Evolutionary conservation across 2,797 vertebrate species (phyloP).

Genomic region (Sebastes minor): DNA sequence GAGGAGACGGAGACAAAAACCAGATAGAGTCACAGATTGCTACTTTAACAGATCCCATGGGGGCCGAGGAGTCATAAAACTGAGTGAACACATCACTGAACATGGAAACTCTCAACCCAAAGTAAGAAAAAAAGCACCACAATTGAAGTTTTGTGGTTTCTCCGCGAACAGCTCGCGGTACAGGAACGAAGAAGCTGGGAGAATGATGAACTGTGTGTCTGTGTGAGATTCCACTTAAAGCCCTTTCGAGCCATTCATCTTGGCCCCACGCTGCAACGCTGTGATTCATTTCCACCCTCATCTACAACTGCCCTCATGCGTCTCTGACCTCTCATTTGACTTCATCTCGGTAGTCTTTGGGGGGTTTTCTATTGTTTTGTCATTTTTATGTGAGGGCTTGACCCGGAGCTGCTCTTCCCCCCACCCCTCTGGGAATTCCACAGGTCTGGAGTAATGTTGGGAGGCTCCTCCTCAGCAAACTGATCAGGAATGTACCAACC

Average conservation of each 20-base stretch:
- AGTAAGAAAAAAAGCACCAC: constrained; percentile 41
- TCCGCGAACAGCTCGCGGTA: constrained; percentile 6
- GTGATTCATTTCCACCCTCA: constrained; percentile 71
- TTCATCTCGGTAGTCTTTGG: constrained; percentile 56
- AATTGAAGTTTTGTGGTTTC: constrained; percentile 64
- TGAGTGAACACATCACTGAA: constrained; percentile 60
- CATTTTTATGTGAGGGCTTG: constrained; percentile 70
- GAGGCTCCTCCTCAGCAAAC: constrained; percentile 79
- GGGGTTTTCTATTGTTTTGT: constrained; percentile 50
- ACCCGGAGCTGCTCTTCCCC: constrained; percentile 70
- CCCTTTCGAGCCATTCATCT: constrained; percentile 52
- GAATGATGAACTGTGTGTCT: constrained; percentile 63
- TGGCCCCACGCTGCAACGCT: constrained; percentile 23
- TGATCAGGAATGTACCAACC: constrained; percentile 80
- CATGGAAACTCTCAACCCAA: constrained; percentile 66
- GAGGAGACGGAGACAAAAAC: constrained; percentile 58
- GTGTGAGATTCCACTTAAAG: constrained; percentile 53
- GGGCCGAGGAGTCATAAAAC: constrained; percentile 54
- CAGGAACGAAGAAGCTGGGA: constrained; percentile 42
- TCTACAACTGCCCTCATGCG: constrained; percentile 52
- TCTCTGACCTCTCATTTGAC: constrained; percentile 62
- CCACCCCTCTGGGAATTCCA: constrained; percentile 77
- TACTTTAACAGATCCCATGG: constrained; percentile 50
- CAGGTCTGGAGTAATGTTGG: constrained; percentile 78
- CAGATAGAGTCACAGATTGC: constrained; percentile 66